Evolutionary conservation across 2,888 invertebrate species (phyloP).

Genomic region (Morinoia aosen): DNA sequence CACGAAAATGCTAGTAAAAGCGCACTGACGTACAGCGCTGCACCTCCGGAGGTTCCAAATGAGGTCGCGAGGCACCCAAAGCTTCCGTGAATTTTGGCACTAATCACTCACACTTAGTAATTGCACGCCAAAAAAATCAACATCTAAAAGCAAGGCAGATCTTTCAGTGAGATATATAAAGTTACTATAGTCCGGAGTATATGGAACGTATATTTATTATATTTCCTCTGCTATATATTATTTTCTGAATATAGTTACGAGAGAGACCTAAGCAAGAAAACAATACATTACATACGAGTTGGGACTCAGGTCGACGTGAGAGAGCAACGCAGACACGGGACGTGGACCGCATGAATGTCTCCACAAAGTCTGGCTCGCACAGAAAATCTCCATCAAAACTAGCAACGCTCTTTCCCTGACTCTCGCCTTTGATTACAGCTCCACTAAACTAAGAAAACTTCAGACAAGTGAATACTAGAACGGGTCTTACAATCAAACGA

Average conservation of each 20-base stretch:
- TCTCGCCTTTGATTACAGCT: background rate
- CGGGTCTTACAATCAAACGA: background rate
- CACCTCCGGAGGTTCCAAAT: background rate
- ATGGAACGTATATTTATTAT: background rate
- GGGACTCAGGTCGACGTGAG: background rate
- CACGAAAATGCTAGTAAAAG: background rate
- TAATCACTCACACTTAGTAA: background rate
- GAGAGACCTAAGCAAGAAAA: background rate
- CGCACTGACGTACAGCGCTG: background rate
- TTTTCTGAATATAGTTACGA: background rate
- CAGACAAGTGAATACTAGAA: background rate
- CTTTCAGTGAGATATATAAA: background rate
- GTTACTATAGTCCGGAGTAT: background rate
- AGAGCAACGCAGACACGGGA: background rate
- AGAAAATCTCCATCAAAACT: background rate
- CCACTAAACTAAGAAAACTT: background rate
- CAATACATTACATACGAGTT: background rate
- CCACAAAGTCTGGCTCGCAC: background rate
- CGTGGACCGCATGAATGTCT: background rate
- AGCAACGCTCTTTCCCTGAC: background rate
- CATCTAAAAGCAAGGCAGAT: background rate
- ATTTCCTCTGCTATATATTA: background rate
- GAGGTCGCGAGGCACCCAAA: background rate
- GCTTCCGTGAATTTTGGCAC: background rate
- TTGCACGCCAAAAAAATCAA: background rate